Evolutionary conservation across 30 jellyfish, hydroid and myxozoan genomes (phyloP).

Genomic region (Aurelia aurita complex sp. Pacific): DNA sequence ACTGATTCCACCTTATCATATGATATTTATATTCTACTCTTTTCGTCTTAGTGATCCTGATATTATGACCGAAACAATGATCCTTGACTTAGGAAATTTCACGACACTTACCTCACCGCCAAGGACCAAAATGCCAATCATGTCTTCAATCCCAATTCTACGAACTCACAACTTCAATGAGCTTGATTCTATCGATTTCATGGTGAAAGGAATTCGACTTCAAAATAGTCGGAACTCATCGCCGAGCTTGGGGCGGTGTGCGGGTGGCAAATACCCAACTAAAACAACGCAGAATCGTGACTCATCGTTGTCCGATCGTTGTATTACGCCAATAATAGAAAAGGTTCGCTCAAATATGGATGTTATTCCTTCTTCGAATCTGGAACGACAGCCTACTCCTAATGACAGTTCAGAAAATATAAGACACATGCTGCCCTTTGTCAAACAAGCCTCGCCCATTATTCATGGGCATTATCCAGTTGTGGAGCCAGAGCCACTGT

Average conservation of each 20-base stretch:
- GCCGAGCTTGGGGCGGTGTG: conserved; percentile 18
- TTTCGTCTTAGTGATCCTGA: conserved; percentile 41
- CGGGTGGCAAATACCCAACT: not conserved
- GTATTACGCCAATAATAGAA: not conserved
- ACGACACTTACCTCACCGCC: conserved; percentile 14
- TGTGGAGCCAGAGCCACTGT: conserved; percentile 72
- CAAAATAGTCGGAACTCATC: conserved; percentile 21
- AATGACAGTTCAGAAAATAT: conserved; percentile 5
- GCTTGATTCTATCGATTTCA: conserved; percentile 42
- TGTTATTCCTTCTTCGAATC: conserved; percentile 18
- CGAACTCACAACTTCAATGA: conserved; percentile 17
- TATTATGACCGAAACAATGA: conserved; percentile 13
- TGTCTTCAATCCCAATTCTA: conserved; percentile 54
- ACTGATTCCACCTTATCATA: too few relatives aligned
- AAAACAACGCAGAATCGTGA: not conserved
- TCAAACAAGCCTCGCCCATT: conserved; percentile 62
- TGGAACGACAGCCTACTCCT: conserved; percentile 18
- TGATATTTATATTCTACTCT: too few relatives aligned
- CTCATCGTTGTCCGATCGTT: not conserved
- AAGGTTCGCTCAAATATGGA: conserved; percentile 19
- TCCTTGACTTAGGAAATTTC: not conserved
- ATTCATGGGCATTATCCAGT: conserved; percentile 74
- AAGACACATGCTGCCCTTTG: conserved; percentile 74
- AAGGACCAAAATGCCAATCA: conserved; percentile 47
- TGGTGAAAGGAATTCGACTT: conserved; percentile 53